Conservation (phyloP, 2,797 vertebrate species). For the Pseudochirops corinnae region DNA sequence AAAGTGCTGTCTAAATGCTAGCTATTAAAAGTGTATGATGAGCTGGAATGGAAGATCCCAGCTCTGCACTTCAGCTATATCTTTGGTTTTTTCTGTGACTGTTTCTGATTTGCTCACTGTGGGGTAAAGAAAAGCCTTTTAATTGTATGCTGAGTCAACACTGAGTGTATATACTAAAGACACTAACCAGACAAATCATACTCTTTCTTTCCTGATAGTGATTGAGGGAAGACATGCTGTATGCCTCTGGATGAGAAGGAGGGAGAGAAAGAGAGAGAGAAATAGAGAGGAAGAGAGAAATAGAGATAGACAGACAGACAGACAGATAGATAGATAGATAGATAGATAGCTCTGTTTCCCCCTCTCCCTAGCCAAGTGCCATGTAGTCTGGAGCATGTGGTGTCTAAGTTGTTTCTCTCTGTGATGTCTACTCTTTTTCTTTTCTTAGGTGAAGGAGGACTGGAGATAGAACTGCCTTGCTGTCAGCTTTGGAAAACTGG, state of each 20-base stretch:
- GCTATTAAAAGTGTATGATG: background rate
- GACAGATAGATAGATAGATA: no score
- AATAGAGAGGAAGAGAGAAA: background rate
- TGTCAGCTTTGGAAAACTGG: background rate
- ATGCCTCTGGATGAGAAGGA: background rate
- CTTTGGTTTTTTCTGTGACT: background rate
- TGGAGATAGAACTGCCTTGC: background rate
- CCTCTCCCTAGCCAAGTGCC: background rate
- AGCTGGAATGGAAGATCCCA: background rate
- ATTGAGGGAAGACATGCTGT: background rate
- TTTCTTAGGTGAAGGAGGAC: background rate
- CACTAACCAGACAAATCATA: background rate
- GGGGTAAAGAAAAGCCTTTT: background rate
- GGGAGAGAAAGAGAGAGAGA: background rate
- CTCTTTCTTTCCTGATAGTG: background rate
- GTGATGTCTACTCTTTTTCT: background rate
- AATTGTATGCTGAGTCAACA: background rate
- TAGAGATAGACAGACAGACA: no score
- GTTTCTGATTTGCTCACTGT: background rate
- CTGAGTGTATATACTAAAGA: background rate
- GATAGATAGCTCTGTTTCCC: background rate
- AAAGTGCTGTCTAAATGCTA: background rate
- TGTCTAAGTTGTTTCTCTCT: background rate
- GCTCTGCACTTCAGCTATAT: background rate
- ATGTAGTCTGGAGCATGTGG: background rate